These are phyloP conservation scores for Eulemur mongoz DNA, from an alignment of 2,797 vertebrate species.

Conservation along the genomic window DNA sequence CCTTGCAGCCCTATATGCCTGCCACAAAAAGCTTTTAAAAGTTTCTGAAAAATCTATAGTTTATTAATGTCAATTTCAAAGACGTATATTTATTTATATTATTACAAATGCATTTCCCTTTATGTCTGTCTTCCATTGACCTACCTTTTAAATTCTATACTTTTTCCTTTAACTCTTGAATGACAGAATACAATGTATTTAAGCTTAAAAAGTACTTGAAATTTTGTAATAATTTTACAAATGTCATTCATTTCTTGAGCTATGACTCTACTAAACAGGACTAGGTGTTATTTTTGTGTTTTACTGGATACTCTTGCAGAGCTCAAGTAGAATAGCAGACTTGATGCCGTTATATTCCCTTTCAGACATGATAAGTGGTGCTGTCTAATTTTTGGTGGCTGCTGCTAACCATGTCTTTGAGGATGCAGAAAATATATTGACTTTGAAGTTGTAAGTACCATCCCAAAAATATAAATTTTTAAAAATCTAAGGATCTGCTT, in stretches of 20 bases:
- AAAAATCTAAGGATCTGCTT: conserved; percentile 15
- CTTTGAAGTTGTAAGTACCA: neutral
- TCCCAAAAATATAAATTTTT: neutral
- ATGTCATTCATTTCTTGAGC: neutral
- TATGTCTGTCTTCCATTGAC: neutral
- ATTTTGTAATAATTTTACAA: neutral
- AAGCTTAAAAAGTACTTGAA: neutral
- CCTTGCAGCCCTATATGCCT: neutral
- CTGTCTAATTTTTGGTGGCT: neutral
- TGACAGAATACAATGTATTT: neutral
- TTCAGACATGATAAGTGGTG: neutral
- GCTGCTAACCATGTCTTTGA: neutral
- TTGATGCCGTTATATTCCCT: neutral
- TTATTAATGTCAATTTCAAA: conserved; percentile 29
- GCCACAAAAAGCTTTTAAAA: neutral
- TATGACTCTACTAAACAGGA: neutral
- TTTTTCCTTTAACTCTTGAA: neutral
- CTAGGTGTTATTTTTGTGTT: neutral
- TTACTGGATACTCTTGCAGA: neutral
- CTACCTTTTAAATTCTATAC: neutral
- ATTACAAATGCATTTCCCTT: conserved; percentile 19
- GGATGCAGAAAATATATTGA: neutral
- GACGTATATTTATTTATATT: neutral
- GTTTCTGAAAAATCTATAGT: neutral
- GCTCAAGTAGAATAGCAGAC: neutral